A percentile compares a stretch with the other conserved stretches of the same genome.
Evolutionary conservation across 2,888 invertebrate genomes (phyloP).

Genomic region (Amaurobius ferox): DNA sequence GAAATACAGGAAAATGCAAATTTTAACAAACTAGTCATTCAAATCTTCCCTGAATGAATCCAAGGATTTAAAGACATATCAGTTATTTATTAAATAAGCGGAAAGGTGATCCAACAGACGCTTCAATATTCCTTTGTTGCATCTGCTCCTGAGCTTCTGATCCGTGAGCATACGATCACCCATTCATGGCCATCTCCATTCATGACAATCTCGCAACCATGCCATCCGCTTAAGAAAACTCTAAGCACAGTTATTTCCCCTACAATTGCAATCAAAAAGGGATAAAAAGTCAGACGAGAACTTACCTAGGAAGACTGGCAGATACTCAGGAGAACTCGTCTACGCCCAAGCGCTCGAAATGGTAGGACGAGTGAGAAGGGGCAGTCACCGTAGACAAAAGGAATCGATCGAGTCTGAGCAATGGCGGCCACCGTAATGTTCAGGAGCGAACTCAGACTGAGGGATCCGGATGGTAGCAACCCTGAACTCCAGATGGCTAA

Average conservation of each 20-base stretch:
- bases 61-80: no score
- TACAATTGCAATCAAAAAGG: background rate
- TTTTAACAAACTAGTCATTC: no score
- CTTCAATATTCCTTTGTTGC: no score
- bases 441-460: background rate
- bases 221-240: no score
- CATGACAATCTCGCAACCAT: no score
- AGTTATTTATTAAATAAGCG: no score
- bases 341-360: slow-evolving; percentile 6
- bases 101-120: no score
- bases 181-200: no score
- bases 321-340: background rate
- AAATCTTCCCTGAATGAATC: no score
- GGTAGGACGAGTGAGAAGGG: background rate
- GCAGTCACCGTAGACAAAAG: slow-evolving; percentile 25
- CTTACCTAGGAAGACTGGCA: slow-evolving; percentile 5
- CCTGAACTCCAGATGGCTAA: background rate
- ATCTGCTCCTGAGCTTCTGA: no score
- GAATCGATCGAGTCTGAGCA: slow-evolving; percentile 12
- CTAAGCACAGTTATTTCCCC: background rate
- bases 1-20: no score
- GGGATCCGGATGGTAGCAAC: background rate
- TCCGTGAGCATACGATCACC: no score
- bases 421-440: slow-evolving; percentile 4
- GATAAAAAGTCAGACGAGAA: background rate